Base-by-base conservation (phyloP, 2,113 vertebrate species). In the Percina caprodes region DNA sequence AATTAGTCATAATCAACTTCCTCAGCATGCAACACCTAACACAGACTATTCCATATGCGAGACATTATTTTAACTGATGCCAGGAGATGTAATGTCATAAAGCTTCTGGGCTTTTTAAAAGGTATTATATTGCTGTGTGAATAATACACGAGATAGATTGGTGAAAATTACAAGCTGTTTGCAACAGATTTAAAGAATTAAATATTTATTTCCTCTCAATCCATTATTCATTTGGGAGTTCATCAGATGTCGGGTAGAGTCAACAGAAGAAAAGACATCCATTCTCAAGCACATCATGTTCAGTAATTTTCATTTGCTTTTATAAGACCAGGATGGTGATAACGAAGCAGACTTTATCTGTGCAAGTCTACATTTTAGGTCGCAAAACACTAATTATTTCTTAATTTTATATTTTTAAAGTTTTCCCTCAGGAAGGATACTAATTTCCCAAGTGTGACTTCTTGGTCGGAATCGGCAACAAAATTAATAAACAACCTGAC, bases 171-270 rank as follows among this genome's bases (percentile, higher is more conserved):
- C 72, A 86, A 65, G 78, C 77, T 89, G 87, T 91, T 90, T 91
- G 90, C 83, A 77, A 81, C 86, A 87, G 79, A 87, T 84, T 88
- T 88, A 75, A 80, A 49, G 33, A 82, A 90, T 90, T 33, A 84
- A 89, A 87, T 87, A 89, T 91, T 86, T 62, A 88, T 91, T 83
- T 80, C 71, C 45, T 65, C 60, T 3, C 2, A 5, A 75, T 74
- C 71, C 59, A 89, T 92, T 91, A 88, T 91, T 91, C 61, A 91
- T 91, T 91, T 13, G 59, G 39, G 30, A 11, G 0, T 86, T 89
- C 75, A 87, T 87, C 86, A 78, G 67, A 84, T 78, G 66, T 76
- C 63, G 51, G 39, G 35, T 52, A 61, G 70, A 87, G 78, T 87
- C 75, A 77, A 75, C 82, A 82, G 60, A 55, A 72, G 77, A 39